Base-by-base conservation (phyloP, 2,888 invertebrate genomes). In the Epirrhoe tristata region DNA sequence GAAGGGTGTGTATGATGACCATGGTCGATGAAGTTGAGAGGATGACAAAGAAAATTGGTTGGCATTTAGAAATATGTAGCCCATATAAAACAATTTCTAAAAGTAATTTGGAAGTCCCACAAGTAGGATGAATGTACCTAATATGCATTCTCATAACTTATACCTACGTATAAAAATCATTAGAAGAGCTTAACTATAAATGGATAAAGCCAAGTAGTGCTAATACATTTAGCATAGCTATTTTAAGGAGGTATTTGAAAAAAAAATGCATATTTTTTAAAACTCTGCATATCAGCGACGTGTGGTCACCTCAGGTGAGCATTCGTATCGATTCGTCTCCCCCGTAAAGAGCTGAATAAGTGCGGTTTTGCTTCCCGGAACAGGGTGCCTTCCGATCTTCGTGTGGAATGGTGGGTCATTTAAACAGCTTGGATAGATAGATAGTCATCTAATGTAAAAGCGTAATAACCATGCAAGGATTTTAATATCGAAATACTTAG, bases 281-380 rank as follows among this genome's bases (percentile, higher is more conserved):
- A 60, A 46, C 57, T 57, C 39, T 43, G 14, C 5, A 24, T 43
- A 34, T 36, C 34, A 32, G 5, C 0, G 54, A 43, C 0, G 3
- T 51, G 71, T 88, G 81, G 85, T 74, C 50, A 70, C 78, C 75
- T 69, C 82, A 86, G 84, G 85, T 82, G 84, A 85, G 81, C 80
- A 84, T 82, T 87, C 87, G 87, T 92, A 92, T 92, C 90, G 92
- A 92, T 92, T 89, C 81, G 79, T 77, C 81, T 79, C 83, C 83
- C 86, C 81, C 83, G 80, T 83, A 79, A 80, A 84, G 83, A 85
- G 83, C 83, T 86, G 83, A 84, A 85, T 86, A 83, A 84, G 83
- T 80, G 83, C 81, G 83, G 83, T 77, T 77, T 77, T 73, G 78
- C 77, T 82, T 87, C 84, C 80, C 74, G 78, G 77, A 81, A 83